Evolutionary conservation across 2,888 invertebrate species (phyloP).

Genomic region (Cacoxenus indagator): DNA sequence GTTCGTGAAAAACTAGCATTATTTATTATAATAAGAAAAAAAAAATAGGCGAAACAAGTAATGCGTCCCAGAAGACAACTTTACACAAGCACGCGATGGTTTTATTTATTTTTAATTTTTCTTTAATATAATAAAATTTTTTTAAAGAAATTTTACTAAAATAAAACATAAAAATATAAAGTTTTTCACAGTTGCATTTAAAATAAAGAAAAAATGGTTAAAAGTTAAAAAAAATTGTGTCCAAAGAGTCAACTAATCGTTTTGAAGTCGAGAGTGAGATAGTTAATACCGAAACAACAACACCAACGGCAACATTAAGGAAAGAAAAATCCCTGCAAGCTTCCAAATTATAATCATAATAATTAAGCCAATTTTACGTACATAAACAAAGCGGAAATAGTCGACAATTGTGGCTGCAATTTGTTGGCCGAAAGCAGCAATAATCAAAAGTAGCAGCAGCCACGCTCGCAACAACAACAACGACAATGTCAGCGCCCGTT

Average conservation of each 20-base stretch:
- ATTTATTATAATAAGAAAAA: not conserved
- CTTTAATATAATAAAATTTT: slow-evolving; percentile 17
- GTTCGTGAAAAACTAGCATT: not conserved
- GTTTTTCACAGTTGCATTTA: not conserved
- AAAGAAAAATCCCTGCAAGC: slow-evolving; percentile 12
- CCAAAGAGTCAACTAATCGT: not conserved
- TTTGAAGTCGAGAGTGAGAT: not conserved
- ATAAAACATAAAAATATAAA: not conserved
- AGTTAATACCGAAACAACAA: slow-evolving; percentile 23
- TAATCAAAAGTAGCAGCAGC: slow-evolving; percentile 16
- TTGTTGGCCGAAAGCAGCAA: not conserved
- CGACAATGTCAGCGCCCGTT: slow-evolving; percentile 27
- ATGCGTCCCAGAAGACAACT: slow-evolving; percentile 28
- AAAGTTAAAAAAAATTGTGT: slow-evolving; percentile 2
- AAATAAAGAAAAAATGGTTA: not conserved
- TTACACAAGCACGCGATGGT: slow-evolving; percentile 30
- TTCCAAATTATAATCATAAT: slow-evolving; percentile 26
- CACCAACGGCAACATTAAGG: slow-evolving; percentile 20
- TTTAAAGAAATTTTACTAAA: slow-evolving; percentile 20
- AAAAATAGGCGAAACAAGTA: not conserved
- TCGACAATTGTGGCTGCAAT: slow-evolving; percentile 47
- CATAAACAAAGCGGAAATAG: slow-evolving; percentile 60
- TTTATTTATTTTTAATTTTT: slow-evolving; percentile 29
- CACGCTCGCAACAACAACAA: slow-evolving; percentile 38
- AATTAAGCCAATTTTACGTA: slow-evolving; percentile 58